Base-by-base conservation (phyloP, 2,113 vertebrate genomes). In the Eptesicus fuscus region DNA sequence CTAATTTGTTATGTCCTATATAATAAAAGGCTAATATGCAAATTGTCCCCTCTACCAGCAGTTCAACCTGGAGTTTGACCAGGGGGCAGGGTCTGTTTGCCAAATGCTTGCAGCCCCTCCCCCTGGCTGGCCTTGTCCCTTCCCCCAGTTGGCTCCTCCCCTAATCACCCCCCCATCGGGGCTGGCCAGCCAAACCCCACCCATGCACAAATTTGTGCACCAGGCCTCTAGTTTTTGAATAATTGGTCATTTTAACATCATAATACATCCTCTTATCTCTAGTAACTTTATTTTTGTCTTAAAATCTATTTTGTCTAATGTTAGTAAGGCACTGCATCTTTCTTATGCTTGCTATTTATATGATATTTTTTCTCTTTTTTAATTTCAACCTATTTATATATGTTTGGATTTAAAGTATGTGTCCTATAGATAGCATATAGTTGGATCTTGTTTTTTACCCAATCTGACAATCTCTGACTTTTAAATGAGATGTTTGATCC, bases 111-210 rank as follows among this genome's bases (percentile, higher is more conserved):
- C 20, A 11, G 9, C 56, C 23, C 4, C 23, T 11, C 9, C 22
- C 22, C 23, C 23, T 10, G 9, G 22, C 9, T 59, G 56, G 3
- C 56, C 56, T 25, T 59, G 56, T 23, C 9, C 9, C 56, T 25
- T 10, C 8, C 7, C 53, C 20, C 9, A 59, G 17, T 18, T 20
- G 6, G 18, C 18, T 20, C 18, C 7, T 53, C 23, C 9, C 9
- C 23, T 9, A 59, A 20, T 20, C 51, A 53, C 51, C 1, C 9
- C 56, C 23, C 1, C 23, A 25, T 11, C 3, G 22, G 56, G 18
- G 9, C 1, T 0, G 9, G 56, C 4, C 0, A 1, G 23, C 56
- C 0, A 4, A 25, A 59, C 23, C 56, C 9, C 9, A 59, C 22
- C 20, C 23, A 25, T 59, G 9, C 23, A 59, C 1, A 0, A 59